These are phyloP conservation scores for Papilio protenor DNA, from an alignment of 2,888 invertebrate genomes.

Conservation along the genomic window DNA sequence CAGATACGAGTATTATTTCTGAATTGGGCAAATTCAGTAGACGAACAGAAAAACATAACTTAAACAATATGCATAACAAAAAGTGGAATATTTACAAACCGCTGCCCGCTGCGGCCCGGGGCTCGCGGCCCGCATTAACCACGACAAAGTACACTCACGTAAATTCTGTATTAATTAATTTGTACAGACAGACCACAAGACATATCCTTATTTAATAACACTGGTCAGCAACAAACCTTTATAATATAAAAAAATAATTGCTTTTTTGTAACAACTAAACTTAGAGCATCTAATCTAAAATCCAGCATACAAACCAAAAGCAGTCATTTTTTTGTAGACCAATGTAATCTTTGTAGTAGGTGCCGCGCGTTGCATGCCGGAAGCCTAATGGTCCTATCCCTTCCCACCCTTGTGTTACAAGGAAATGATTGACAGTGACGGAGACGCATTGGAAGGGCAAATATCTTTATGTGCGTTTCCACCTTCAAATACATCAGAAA, in stretches of 20 bases:
- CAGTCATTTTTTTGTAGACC: too few relatives aligned
- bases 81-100: conserved; percentile 31
- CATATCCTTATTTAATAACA: conserved; percentile 38
- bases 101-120: conserved; percentile 56
- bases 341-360: too few relatives aligned
- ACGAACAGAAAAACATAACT: conserved; percentile 9
- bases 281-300: too few relatives aligned
- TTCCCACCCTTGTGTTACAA: too few relatives aligned
- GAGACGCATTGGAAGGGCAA: too few relatives aligned
- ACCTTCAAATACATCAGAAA: too few relatives aligned
- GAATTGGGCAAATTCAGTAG: background rate
- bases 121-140: conserved; percentile 59
- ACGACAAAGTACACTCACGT: conserved; percentile 72
- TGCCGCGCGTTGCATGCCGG: too few relatives aligned
- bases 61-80: conserved; percentile 30
- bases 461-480: too few relatives aligned
- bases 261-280: too few relatives aligned
- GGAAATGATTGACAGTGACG: too few relatives aligned
- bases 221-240: background rate
- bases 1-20: background rate
- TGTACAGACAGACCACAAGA: conserved; percentile 60
- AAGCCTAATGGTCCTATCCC: too few relatives aligned
- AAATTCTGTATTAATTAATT: conserved; percentile 78
- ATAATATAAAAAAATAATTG: background rate
- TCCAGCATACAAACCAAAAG: too few relatives aligned